phyloP scores from a whole-genome alignment of 1,140 invertebrate genomes.

The Centruroides vittatus region DNA sequence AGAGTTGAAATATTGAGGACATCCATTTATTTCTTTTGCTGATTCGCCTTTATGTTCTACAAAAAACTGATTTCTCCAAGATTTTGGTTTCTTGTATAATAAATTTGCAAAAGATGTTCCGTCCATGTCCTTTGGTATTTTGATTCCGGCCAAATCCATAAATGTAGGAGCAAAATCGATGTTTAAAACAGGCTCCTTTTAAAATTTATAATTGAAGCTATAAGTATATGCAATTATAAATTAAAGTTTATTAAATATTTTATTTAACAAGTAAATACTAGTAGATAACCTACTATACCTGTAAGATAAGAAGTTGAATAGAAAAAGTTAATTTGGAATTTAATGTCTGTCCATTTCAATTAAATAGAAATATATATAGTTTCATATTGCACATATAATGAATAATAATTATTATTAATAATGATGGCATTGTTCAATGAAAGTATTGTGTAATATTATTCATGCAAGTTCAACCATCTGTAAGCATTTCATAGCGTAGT shows the following conservation, averaged over 20 bases:
- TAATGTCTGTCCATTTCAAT: no score
- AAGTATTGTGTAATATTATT: no score
- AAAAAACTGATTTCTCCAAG: constrained; percentile 15
- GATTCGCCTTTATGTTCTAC: constrained; percentile 21
- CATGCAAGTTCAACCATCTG: no score
- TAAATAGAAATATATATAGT: neutral
- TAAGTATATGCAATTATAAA: no score
- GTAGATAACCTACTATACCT: no score
- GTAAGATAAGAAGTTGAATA: neutral
- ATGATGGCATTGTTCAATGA: no score
- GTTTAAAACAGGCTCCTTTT: constrained; percentile 78
- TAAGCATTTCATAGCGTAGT: no score
- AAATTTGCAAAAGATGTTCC: constrained; percentile 67
- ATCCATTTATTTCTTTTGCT: constrained; percentile 4
- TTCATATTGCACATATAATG: no score
- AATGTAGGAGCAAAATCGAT: constrained; percentile 94
- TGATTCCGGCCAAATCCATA: constrained; percentile 81
- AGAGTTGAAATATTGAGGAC: constrained; percentile 12
- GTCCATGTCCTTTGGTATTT: constrained; percentile 78
- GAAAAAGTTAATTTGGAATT: no score
- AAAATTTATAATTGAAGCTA: constrained; percentile 40
- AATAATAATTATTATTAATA: no score
- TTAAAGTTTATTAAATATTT: no score
- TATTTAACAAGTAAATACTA: no score
- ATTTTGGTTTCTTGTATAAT: constrained; percentile 19